These are phyloP conservation scores for Panopea generosa DNA, from an alignment of 2,888 invertebrate species.

Conservation along the genomic window DNA sequence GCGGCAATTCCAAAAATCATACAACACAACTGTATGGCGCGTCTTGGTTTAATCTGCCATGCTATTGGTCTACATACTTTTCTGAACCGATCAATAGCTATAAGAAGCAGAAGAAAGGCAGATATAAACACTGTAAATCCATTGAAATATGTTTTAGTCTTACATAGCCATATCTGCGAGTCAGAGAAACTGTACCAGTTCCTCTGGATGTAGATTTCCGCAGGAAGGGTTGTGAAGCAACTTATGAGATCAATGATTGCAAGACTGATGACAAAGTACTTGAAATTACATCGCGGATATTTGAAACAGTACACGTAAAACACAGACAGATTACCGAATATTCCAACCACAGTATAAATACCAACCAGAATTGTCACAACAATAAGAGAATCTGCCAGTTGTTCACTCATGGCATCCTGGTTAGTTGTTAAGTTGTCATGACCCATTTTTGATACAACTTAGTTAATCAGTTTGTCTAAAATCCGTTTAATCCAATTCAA, in stretches of 20 bases:
- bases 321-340: constrained; percentile 28
- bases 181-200: constrained; percentile 30
- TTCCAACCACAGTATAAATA: constrained; percentile 24
- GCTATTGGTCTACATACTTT: constrained; percentile 29
- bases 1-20: constrained; percentile 20
- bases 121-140: constrained; percentile 42
- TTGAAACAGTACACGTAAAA: constrained; percentile 22
- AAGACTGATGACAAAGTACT: constrained; percentile 35
- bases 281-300: constrained; percentile 35
- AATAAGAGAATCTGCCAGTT: constrained; percentile 12
- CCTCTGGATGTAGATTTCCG: constrained; percentile 23
- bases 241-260: constrained; percentile 31
- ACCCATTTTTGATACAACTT: too few relatives aligned
- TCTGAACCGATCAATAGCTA: constrained; percentile 33
- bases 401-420: constrained; percentile 11
- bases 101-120: constrained; percentile 34
- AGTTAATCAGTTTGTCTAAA: too few relatives aligned
- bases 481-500: too few relatives aligned
- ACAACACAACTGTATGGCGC: constrained; percentile 15
- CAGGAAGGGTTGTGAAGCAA: constrained; percentile 33
- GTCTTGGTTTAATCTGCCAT: constrained; percentile 35
- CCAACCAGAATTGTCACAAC: constrained; percentile 27
- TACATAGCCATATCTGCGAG: constrained; percentile 29
- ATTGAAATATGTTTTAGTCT: constrained; percentile 40
- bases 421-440: too few relatives aligned